phyloP scores from a whole-genome alignment of 2,113 vertebrate genomes.

The Chamaea fasciata region DNA sequence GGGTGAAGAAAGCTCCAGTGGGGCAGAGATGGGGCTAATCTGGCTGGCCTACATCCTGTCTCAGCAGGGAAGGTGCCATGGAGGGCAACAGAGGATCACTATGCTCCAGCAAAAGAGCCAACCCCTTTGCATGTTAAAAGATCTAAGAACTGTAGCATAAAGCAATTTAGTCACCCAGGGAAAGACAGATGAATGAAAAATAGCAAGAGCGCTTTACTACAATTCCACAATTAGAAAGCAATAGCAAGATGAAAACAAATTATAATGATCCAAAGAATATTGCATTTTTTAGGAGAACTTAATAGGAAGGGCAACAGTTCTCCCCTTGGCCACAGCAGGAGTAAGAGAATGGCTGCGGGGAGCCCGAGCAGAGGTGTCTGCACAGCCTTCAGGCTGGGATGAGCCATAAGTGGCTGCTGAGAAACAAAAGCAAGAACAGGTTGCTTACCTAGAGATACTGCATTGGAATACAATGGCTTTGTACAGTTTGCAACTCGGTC shows the following conservation, averaged over 20 bases:
- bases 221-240: neutral
- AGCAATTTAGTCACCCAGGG: neutral
- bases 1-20: fast-evolving
- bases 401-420: neutral
- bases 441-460: fast-evolving
- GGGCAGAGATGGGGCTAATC: neutral
- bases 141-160: neutral
- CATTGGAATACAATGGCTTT: neutral
- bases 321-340: neutral
- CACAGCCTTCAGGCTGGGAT: fast-evolving
- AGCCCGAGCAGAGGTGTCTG: neutral
- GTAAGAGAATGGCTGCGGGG: neutral
- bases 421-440: neutral
- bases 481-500: neutral
- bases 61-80: neutral
- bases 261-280: neutral
- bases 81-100: neutral
- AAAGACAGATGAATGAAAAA: neutral
- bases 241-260: neutral
- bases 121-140: fast-evolving
- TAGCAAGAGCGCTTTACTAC: neutral
- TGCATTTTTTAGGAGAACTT: neutral
- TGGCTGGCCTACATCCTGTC: neutral
- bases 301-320: neutral
- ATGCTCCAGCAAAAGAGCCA: neutral